Evolutionary conservation across 2,797 vertebrate genomes (phyloP).

Genomic region (Sarcophilus harrisii): DNA sequence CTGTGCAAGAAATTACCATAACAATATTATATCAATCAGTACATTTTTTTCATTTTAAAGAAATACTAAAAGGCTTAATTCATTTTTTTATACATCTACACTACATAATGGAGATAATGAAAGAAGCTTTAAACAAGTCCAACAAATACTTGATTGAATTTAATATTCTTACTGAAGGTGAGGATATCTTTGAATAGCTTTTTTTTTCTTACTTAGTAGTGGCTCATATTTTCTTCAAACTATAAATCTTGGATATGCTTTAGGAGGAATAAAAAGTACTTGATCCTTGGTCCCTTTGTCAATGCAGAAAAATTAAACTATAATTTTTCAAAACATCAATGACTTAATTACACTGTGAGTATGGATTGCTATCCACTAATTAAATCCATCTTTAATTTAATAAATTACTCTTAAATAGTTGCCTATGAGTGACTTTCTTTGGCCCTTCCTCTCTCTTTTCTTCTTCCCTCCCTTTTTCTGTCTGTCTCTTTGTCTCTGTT

Average conservation of each 20-base stretch:
- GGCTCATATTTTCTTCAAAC: not conserved
- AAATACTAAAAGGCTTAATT: conserved; percentile 29
- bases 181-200: not conserved
- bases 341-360: not conserved
- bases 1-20: conserved; percentile 24
- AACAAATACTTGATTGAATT: not conserved
- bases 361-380: not conserved
- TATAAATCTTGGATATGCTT: not conserved
- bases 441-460: not conserved
- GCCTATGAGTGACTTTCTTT: not conserved
- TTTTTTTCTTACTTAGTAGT: not conserved
- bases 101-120: conserved; percentile 18
- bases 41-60: conserved; percentile 40
- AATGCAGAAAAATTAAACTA: not conserved
- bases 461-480: not conserved
- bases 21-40: conserved; percentile 15
- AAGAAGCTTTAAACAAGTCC: conserved; percentile 1
- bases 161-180: not conserved
- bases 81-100: conserved; percentile 25
- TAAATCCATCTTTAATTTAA: not conserved
- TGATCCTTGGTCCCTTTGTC: not conserved
- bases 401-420: not conserved
- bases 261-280: not conserved
- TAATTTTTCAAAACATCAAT: not conserved
- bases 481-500: not conserved